A percentile compares a stretch with the other conserved stretches of the same genome.
Evolutionary conservation across 2,888 invertebrate species (phyloP).

Genomic region (Drosophila neutralis): DNA sequence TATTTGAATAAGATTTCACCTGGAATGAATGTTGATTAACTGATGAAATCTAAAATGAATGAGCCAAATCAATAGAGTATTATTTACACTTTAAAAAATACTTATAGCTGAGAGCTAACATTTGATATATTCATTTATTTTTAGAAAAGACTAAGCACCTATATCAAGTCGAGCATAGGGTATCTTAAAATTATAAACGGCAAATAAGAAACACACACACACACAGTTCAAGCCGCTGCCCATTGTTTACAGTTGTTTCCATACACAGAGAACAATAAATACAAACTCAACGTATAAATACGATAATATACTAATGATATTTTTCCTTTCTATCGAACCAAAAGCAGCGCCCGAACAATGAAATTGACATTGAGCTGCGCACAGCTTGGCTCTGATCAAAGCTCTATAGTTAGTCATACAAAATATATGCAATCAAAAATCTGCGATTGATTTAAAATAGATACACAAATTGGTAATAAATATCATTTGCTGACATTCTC

Average conservation of each 20-base stretch:
- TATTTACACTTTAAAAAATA: not conserved
- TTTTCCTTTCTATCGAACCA: conserved; percentile 37
- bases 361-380: conserved; percentile 55
- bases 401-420: conserved; percentile 8
- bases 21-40: not conserved
- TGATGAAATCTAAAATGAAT: not conserved
- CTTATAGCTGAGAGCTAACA: not conserved
- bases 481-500: conserved; percentile 22
- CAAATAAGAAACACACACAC: not conserved
- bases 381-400: conserved; percentile 24
- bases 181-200: conserved; percentile 15
- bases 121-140: not conserved
- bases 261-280: conserved; percentile 30
- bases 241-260: conserved; percentile 24
- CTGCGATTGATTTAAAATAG: conserved; percentile 20
- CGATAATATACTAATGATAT: conserved; percentile 39
- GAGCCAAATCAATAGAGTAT: not conserved
- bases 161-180: conserved; percentile 2
- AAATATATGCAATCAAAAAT: not conserved
- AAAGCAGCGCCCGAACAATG: conserved; percentile 27
- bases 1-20: not conserved
- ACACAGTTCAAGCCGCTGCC: not conserved
- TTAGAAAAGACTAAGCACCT: not conserved
- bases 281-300: conserved; percentile 7
- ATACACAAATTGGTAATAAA: conserved; percentile 26